Conservation (phyloP, 2,797 vertebrate genomes). For the Nothura maculosa region DNA sequence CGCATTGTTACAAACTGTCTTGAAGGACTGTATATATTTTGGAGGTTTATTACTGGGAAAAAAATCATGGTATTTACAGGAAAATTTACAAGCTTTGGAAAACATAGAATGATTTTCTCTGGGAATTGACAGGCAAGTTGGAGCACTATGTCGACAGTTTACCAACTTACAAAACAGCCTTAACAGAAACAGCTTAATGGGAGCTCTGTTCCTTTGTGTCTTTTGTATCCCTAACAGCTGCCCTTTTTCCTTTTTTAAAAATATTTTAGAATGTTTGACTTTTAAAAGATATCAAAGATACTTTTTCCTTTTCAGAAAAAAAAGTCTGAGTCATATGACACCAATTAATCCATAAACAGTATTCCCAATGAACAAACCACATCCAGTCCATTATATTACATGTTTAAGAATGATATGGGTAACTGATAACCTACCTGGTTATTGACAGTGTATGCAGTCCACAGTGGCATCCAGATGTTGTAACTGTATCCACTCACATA, state of each 20-base stretch:
- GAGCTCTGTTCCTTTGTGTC: background rate
- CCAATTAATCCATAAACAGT: background rate
- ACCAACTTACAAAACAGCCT: background rate
- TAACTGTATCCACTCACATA: slow-evolving; percentile 91
- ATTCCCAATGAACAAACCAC: background rate
- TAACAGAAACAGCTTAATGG: background rate
- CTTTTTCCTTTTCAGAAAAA: background rate
- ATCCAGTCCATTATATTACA: background rate
- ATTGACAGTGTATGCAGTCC: slow-evolving; percentile 90
- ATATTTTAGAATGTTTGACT: background rate
- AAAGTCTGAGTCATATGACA: background rate
- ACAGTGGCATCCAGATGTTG: slow-evolving; percentile 89
- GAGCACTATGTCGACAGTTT: background rate
- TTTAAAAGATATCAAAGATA: background rate
- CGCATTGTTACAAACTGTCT: background rate
- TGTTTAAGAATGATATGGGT: background rate
- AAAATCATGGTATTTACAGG: background rate
- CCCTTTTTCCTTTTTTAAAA: background rate
- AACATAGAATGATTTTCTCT: background rate
- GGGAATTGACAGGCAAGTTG: background rate
- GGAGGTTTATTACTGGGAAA: background rate
- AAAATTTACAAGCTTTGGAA: slow-evolving; percentile 10
- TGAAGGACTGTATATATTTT: background rate
- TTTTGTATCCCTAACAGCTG: background rate
- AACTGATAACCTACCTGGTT: slow-evolving; percentile 70